Evolutionary conservation across 2,113 vertebrate genomes (phyloP).

Genomic region (Bubo bubo): DNA sequence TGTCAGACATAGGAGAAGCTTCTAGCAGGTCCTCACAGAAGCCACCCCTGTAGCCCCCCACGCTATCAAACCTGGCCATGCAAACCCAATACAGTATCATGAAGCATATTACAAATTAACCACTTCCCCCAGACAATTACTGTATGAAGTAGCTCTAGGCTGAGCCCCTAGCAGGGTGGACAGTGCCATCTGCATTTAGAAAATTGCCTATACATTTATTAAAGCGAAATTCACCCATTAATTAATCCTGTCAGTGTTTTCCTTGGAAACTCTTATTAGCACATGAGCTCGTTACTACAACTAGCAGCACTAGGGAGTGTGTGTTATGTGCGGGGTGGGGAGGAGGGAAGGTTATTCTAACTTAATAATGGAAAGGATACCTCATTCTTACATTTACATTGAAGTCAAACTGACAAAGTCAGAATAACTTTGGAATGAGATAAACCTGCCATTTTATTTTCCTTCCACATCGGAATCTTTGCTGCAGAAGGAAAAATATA

Average conservation of each 20-base stretch:
- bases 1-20: accelerated
- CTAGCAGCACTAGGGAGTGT: slow-evolving; percentile 56
- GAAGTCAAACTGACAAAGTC: not conserved
- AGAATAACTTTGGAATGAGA: not conserved
- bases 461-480: not conserved
- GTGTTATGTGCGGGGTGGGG: not conserved
- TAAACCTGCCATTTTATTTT: not conserved
- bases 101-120: slow-evolving; percentile 89
- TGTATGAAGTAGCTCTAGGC: slow-evolving; percentile 87
- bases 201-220: slow-evolving; percentile 94
- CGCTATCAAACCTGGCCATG: accelerated
- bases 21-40: not conserved
- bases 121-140: slow-evolving; percentile 92
- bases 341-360: not conserved
- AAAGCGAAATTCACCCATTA: slow-evolving; percentile 95
- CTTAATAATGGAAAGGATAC: not conserved
- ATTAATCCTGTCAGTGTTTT: slow-evolving; percentile 87
- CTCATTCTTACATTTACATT: slow-evolving; percentile 12
- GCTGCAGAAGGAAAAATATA: not conserved
- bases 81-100: slow-evolving; percentile 75
- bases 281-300: slow-evolving; percentile 87
- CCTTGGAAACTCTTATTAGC: slow-evolving; percentile 85
- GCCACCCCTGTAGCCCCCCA: not conserved
- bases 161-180: slow-evolving; percentile 84
- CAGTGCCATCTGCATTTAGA: slow-evolving; percentile 92